A percentile compares a stretch with the other conserved stretches of the same genome.
These are phyloP conservation scores for Lichenostomus cassidix DNA, from an alignment of 2,113 vertebrate genomes.

Conservation along the genomic window DNA sequence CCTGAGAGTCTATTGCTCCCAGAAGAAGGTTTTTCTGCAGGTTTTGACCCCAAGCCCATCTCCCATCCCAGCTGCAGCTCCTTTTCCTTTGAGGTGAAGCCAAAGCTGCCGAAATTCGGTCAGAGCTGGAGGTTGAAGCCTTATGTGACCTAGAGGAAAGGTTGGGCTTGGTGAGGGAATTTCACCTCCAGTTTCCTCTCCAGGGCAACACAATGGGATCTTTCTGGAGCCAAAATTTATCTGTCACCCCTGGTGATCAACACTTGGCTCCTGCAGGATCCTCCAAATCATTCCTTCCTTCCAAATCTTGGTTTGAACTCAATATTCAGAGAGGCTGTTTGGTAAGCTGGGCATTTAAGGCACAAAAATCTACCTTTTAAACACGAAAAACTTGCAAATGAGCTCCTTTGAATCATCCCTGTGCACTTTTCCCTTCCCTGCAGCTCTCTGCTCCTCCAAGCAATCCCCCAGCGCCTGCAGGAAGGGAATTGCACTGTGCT, in stretches of 20 bases:
- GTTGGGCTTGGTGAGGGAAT: background rate
- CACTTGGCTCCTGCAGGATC: background rate
- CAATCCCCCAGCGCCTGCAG: background rate
- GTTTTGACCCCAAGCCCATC: background rate
- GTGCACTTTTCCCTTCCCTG: background rate
- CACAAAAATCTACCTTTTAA: background rate
- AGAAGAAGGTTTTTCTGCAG: background rate
- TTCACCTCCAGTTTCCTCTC: background rate
- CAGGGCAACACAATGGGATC: background rate
- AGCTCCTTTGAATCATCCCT: background rate
- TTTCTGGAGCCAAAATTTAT: background rate
- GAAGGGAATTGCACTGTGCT: background rate
- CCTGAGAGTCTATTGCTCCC: background rate
- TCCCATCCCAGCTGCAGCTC: background rate
- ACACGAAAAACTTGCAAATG: background rate
- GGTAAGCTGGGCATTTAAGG: background rate
- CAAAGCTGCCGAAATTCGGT: background rate
- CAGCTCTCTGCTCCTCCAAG: background rate
- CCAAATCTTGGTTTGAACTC: background rate
- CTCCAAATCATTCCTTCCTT: background rate
- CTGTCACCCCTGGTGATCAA: background rate
- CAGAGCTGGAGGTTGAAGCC: background rate
- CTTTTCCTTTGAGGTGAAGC: slow-evolving; percentile 27
- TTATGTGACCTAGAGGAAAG: background rate
- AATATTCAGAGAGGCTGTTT: rapidly evolving